These are phyloP conservation scores for Myotis yumanensis DNA, from an alignment of 2,113 vertebrate genomes.

Conservation along the genomic window DNA sequence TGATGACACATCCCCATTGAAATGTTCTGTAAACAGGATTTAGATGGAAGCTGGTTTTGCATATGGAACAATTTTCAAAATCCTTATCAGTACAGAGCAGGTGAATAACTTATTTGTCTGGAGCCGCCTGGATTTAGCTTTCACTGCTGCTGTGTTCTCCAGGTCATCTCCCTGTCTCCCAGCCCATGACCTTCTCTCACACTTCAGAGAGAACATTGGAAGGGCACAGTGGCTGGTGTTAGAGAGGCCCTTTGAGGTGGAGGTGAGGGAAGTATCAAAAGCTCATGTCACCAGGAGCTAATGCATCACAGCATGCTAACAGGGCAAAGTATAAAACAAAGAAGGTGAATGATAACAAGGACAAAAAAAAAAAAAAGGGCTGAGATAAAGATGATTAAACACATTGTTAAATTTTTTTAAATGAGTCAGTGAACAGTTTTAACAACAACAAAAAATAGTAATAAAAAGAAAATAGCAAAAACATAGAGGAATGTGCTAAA, in stretches of 20 bases:
- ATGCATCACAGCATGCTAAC: background rate
- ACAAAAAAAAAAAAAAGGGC: background rate
- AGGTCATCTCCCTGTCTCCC: background rate
- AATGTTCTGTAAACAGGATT: conserved; percentile 20
- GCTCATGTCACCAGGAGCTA: background rate
- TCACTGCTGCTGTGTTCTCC: too few species aligned
- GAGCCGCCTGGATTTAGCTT: background rate
- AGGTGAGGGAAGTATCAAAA: background rate
- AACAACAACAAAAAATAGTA: background rate
- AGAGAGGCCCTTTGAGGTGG: background rate
- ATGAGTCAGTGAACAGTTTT: background rate
- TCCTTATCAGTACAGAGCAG: conserved; percentile 8
- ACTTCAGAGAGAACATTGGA: background rate
- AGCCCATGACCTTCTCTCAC: background rate
- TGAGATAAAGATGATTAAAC: background rate
- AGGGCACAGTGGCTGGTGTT: background rate
- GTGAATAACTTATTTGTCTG: conserved; percentile 6
- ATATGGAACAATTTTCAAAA: conserved; percentile 45
- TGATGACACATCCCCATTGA: background rate
- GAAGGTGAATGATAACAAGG: background rate
- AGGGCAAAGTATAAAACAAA: background rate
- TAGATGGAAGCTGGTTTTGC: conserved; percentile 18
- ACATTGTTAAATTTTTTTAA: background rate
- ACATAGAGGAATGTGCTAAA: background rate
- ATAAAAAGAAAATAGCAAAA: background rate